Evolutionary conservation across 2,888 invertebrate genomes (phyloP).

Genomic region (Ernsta delagoae): DNA sequence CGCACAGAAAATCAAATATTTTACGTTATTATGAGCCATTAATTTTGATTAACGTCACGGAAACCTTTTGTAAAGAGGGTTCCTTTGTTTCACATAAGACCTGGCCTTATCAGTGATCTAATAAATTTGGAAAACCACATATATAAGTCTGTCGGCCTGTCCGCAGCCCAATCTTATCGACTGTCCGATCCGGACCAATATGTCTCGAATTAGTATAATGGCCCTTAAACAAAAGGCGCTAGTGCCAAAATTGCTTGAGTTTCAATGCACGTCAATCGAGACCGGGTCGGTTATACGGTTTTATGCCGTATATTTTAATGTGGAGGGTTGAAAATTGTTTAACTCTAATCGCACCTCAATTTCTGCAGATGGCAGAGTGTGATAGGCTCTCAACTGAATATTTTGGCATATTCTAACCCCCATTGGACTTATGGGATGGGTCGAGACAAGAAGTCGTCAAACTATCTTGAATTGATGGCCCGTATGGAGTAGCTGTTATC

Average conservation of each 20-base stretch:
- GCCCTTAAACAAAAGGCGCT: conserved; percentile 9
- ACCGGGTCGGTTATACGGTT: conserved; percentile 1
- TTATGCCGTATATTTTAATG: conserved; percentile 11
- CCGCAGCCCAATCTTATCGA: conserved; percentile 20
- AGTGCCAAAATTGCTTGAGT: conserved; percentile 24
- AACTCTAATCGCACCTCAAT: conserved; percentile 13
- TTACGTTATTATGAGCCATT: conserved; percentile 19
- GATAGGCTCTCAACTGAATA: conserved; percentile 18
- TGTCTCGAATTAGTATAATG: conserved; percentile 10
- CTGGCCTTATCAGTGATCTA: conserved; percentile 21
- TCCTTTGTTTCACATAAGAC: conserved; percentile 27
- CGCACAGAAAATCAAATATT: conserved; percentile 18
- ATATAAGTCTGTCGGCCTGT: conserved; percentile 32
- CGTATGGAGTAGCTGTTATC: too few species aligned
- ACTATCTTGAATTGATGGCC: background rate
- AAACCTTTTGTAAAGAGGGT: conserved; percentile 28
- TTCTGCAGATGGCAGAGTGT: conserved; percentile 9
- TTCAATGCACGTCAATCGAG: conserved; percentile 9
- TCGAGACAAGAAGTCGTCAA: conserved; percentile 1
- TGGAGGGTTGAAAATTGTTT: conserved; percentile 25
- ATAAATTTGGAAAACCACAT: conserved; percentile 35
- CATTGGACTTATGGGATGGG: conserved; percentile 1
- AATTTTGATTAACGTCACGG: conserved; percentile 29
- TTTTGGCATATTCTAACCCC: conserved; percentile 10
- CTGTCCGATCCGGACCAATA: conserved; percentile 20